phyloP scores from a whole-genome alignment of 1,140 invertebrate genomes.

The Lineus longissimus region DNA sequence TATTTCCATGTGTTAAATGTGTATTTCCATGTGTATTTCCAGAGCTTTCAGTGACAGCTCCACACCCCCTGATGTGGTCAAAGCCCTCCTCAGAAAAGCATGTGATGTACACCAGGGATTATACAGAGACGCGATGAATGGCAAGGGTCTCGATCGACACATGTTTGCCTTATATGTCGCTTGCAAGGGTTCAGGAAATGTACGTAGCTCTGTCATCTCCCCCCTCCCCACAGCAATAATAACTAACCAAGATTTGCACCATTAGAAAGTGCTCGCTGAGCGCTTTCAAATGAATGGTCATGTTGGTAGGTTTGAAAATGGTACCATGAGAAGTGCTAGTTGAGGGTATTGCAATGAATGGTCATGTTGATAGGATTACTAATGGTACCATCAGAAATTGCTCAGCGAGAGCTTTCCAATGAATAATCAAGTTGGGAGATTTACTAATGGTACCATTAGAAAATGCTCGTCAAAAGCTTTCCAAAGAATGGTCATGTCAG shows the following conservation, averaged over 20 bases:
- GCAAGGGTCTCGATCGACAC: slow-evolving; percentile 74
- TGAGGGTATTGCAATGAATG: too few relatives aligned
- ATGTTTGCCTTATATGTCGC: slow-evolving; percentile 60
- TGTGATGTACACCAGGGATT: slow-evolving; percentile 76
- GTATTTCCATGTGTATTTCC: slow-evolving; percentile 15
- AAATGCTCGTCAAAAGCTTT: too few relatives aligned
- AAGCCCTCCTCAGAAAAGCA: slow-evolving; percentile 68
- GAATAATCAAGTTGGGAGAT: too few relatives aligned
- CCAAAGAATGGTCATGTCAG: too few relatives aligned
- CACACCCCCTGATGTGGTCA: slow-evolving; percentile 60
- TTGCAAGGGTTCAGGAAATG: slow-evolving; percentile 56
- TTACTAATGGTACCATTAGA: too few relatives aligned
- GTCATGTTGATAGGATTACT: too few relatives aligned
- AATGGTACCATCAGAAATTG: too few relatives aligned
- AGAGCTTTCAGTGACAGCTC: slow-evolving; percentile 51
- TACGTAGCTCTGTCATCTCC: too few relatives aligned
- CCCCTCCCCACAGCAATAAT: neutral
- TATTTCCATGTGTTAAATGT: too few relatives aligned
- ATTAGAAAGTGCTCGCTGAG: neutral
- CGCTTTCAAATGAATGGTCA: neutral
- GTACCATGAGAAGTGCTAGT: too few relatives aligned
- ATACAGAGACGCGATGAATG: slow-evolving; percentile 94
- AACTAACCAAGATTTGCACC: neutral
- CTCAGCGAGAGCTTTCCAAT: too few relatives aligned
- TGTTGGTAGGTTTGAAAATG: neutral